Evolutionary conservation across 2,113 vertebrate genomes (phyloP).

Genomic region (Plecotus auritus): DNA sequence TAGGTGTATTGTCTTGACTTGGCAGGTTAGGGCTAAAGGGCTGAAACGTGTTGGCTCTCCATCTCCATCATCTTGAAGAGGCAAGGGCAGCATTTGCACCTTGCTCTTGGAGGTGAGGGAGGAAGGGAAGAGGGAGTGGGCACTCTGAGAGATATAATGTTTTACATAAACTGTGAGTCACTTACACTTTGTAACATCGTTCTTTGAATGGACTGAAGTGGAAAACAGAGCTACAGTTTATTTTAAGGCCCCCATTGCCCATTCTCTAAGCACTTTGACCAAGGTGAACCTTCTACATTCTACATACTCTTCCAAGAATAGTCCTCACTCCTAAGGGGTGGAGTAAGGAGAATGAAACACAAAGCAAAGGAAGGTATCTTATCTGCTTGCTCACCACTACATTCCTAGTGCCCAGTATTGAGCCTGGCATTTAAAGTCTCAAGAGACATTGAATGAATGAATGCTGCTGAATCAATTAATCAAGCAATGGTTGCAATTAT

Average conservation of each 20-base stretch:
- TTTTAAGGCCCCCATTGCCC: not conserved
- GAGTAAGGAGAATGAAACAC: not conserved
- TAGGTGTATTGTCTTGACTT: not conserved
- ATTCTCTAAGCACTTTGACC: not conserved
- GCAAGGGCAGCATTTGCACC: not conserved
- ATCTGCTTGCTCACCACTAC: not conserved
- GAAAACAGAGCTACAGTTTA: not conserved
- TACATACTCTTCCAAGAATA: not conserved
- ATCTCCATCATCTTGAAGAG: not conserved
- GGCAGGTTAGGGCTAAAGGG: not conserved
- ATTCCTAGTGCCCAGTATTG: not conserved
- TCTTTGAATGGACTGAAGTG: not conserved
- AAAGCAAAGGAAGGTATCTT: not conserved
- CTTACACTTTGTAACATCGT: not conserved
- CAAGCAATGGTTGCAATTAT: not conserved
- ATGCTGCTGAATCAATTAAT: not conserved
- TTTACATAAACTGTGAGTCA: not conserved
- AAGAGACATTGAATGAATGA: not conserved
- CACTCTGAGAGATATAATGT: not conserved
- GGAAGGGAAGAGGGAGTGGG: fast-evolving
- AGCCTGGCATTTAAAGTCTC: not conserved
- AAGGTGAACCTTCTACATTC: not conserved
- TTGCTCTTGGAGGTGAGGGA: not conserved
- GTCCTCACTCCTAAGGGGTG: not conserved
- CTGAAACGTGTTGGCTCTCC: not conserved